Base-by-base conservation (phyloP, 2,113 vertebrate genomes). In the Miniopterus natalensis region DNA sequence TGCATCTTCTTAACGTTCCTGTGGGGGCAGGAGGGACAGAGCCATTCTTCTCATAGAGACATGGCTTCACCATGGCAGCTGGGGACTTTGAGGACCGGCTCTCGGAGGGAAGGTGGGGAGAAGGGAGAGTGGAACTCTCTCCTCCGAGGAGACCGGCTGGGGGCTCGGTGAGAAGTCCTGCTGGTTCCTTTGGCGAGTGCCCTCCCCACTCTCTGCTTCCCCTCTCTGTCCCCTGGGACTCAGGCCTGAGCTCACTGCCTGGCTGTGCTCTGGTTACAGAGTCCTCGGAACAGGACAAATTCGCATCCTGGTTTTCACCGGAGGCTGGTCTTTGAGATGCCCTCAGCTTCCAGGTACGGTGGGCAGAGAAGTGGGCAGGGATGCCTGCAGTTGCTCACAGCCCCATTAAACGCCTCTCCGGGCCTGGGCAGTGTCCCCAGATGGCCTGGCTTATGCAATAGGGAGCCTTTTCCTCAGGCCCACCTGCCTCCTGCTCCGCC, bases 381-480 rank as follows among this genome's bases (percentile, higher is more conserved):
- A 20, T 36, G 5, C 31, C 45, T 65, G 4, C 6, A 68, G 29
- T 6, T 31, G 45, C 21, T 88, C 25, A 4, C n/a, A 70, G 27
- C 18, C 70, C 63, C 40, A 15, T 27, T 47, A 36, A 81, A 55
- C 1, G 4, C 57, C 57, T 55, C 12, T 77, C n/a, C 25, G n/a
- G 49, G 59, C 13, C 36, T 70, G 1, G 10, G 51, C 51, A 3
- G 0, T 45, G 45, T 92, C 80, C 95, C 90, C 81, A 88, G 55
- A 81, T 92, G 87, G 74, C 93, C 92, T 63, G 51, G 61, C 49
- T 96, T 88, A 66, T 49, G 55, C 45, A 88, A 55, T 18, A 42
- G 20, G 75, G 84, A 74, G 55, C 31, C 89, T 63, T n/a, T 71
- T 81, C 36, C 45, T 49, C 25, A 66, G 12, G 20, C 14, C 74